Evolutionary conservation across 2,113 vertebrate genomes (phyloP).

Genomic region (Puma concolor): DNA sequence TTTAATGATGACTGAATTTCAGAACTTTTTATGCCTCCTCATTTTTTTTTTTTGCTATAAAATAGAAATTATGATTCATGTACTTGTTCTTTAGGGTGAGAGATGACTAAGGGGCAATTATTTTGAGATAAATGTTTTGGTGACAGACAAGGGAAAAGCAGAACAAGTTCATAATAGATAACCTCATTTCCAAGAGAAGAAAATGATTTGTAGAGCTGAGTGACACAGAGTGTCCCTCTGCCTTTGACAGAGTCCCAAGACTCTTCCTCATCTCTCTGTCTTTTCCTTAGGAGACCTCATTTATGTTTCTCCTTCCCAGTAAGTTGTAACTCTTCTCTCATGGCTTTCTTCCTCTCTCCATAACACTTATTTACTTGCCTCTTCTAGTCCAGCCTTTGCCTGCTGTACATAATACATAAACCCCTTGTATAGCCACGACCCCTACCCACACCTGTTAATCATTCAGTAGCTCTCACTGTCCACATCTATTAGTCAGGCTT

Average conservation of each 20-base stretch:
- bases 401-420: neutral
- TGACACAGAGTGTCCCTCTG: neutral
- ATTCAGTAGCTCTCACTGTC: neutral
- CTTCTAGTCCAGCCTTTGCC: neutral
- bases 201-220: neutral
- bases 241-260: neutral
- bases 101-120: conserved; percentile 70
- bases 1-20: conserved; percentile 51
- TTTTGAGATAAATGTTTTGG: conserved; percentile 66
- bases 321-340: neutral
- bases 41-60: conserved; percentile 40
- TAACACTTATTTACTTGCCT: neutral
- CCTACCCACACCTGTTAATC: neutral
- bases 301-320: neutral
- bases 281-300: neutral
- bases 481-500: neutral
- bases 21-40: conserved; percentile 23
- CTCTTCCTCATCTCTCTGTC: neutral
- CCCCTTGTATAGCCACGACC: neutral
- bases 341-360: neutral
- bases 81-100: conserved; percentile 58
- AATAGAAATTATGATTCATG: conserved; percentile 71
- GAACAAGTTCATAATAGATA: neutral
- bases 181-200: conserved; percentile 14
- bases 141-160: conserved; percentile 52